These are phyloP conservation scores for Xylocopa sonorina DNA, from an alignment of 1,140 invertebrate genomes.

Conservation along the genomic window DNA sequence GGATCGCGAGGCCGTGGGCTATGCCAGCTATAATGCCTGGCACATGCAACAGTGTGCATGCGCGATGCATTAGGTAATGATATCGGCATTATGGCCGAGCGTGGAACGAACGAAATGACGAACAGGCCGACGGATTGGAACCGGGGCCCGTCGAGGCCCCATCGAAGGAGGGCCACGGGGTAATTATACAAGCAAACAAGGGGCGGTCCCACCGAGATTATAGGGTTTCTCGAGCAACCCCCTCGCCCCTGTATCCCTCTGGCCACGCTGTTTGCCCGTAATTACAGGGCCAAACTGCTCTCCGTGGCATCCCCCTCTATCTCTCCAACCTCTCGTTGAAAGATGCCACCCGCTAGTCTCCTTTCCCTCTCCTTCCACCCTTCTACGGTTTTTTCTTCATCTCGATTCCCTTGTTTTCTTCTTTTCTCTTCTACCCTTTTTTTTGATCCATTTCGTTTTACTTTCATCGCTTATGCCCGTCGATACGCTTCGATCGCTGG, in stretches of 20 bases:
- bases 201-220: constrained; percentile 77
- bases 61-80: constrained; percentile 76
- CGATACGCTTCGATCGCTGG: constrained; percentile 20
- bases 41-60: constrained; percentile 59
- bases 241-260: constrained; percentile 33
- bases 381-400: neutral
- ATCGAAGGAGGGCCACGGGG: constrained; percentile 75
- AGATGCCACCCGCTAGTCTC: constrained; percentile 66
- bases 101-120: constrained; percentile 71
- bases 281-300: constrained; percentile 78
- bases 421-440: neutral
- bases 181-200: constrained; percentile 81
- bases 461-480: neutral
- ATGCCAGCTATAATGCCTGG: constrained; percentile 15
- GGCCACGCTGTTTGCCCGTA: constrained; percentile 72
- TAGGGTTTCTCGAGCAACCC: constrained; percentile 69
- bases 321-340: constrained; percentile 26
- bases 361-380: neutral
- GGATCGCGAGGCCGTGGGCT: constrained; percentile 53
- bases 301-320: constrained; percentile 49
- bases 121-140: constrained; percentile 71
- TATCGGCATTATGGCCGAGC: constrained; percentile 75
- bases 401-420: neutral
- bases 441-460: too few species aligned
- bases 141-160: constrained; percentile 63